phyloP scores from a whole-genome alignment of 2,797 vertebrate species.

The Acridotheres tristis region DNA sequence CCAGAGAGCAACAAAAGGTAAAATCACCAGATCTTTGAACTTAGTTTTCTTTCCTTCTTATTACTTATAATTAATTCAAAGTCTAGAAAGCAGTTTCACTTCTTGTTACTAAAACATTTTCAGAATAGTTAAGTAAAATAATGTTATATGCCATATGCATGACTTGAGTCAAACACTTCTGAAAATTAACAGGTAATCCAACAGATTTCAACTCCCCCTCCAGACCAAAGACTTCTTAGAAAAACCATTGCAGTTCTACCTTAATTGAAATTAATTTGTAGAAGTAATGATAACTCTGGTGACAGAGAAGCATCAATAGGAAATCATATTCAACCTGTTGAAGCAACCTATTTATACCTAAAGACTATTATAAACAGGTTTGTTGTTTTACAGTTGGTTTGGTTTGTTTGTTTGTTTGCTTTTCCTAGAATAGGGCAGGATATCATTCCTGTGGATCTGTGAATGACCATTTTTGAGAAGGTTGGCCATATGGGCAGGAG shows the following conservation, averaged over 20 bases:
- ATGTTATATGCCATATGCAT: not conserved
- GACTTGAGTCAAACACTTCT: not conserved
- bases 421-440: not conserved
- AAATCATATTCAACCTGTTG: not conserved
- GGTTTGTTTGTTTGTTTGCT: not conserved
- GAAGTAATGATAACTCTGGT: rapidly evolving
- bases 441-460: not conserved
- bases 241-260: not conserved
- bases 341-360: not conserved
- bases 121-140: not conserved
- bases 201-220: not conserved
- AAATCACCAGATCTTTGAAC: not conserved
- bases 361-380: not conserved
- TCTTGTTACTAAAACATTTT: not conserved
- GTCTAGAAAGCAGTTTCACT: not conserved
- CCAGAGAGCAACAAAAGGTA: not conserved
- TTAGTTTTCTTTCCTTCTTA: not conserved
- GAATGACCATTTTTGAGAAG: not conserved
- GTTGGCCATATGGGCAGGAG: no score
- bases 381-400: not conserved
- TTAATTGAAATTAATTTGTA: not conserved
- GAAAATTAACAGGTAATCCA: not conserved
- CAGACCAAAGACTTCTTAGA: not conserved
- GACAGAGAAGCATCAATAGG: not conserved
- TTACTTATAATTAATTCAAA: not conserved